Base-by-base conservation (phyloP, 2,888 invertebrate genomes). In the Clepsis dumicolana region DNA sequence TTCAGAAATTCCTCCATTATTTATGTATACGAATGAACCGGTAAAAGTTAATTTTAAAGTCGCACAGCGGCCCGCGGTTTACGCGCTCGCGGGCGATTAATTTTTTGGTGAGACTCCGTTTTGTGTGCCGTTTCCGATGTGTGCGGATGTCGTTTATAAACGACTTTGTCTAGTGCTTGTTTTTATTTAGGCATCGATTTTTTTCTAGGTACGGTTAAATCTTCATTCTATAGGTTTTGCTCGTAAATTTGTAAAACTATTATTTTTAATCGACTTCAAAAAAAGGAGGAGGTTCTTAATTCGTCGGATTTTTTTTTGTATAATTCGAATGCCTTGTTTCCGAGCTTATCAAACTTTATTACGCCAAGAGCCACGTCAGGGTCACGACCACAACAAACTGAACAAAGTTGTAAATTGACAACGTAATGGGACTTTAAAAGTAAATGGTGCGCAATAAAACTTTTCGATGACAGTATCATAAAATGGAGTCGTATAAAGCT, bases 1-100 rank as follows among this genome's bases (percentile, higher is more conserved):
- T 93, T 91, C 92, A 90, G 90, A 91, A 93, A 93, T 93, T 91
- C 93, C 89, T 85, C 88, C 90, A 91, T 92, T 93, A 93, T 93
- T 93, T 93, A 93, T 92, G 91, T 91, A 89, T 90, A 89, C 91
- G 91, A 92, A 91, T 93, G 91, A 91, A 92, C 92, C 91, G 90
- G 89, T 90, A 88, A 90, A 67, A 91, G 93, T 93, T 93, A 92
- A 93, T 93, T 93, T 92, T 91, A 90, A 93, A 93, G 90, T 91
- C 91, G 86, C 88, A 77, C 83, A 82, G 87, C 84, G 81, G 85
- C 85, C 83, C 84, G 87, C 87, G 83, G 87, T 88, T 88, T 88
- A 87, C 84, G 85, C 85, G 86, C 82, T 84, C 81, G 81, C 79
- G 76, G 80, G 72, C 86, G 84, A 88, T 89, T 84, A 85, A 80